Evolutionary conservation across 2,797 vertebrate species (phyloP).

Genomic region (Eremophila alpestris): DNA sequence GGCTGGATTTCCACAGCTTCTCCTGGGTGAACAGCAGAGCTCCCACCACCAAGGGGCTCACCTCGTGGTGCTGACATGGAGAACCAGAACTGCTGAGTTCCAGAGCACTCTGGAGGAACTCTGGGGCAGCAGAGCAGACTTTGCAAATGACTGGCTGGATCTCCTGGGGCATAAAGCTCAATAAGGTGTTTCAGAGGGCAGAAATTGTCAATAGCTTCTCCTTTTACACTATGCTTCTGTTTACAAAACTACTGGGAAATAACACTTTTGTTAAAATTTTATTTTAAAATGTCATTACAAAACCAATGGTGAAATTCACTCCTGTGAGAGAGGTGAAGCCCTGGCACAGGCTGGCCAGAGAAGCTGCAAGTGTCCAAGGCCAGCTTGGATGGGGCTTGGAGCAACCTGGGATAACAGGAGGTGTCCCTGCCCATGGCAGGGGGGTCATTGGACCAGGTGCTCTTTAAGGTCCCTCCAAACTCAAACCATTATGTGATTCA

Average conservation of each 20-base stretch:
- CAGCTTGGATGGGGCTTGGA: not conserved
- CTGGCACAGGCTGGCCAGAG: not conserved
- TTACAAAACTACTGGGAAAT: not conserved
- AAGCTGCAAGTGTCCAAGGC: not conserved
- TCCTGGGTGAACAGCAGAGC: not conserved
- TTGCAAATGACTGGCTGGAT: rapidly evolving
- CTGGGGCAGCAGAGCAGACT: not conserved
- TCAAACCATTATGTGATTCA: not conserved
- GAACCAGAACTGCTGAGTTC: not conserved
- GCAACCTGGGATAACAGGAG: not conserved
- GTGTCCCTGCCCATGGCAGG: not conserved
- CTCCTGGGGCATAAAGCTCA: not conserved
- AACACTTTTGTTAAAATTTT: not conserved
- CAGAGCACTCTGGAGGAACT: not conserved
- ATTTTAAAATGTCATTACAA: not conserved
- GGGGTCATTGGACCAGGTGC: not conserved
- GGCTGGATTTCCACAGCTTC: not conserved
- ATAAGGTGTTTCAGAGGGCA: not conserved
- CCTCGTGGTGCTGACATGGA: too few relatives aligned
- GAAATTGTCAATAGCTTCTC: not conserved
- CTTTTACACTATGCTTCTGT: not conserved
- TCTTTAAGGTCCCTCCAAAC: not conserved
- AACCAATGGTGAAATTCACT: not conserved
- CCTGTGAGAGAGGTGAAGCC: not conserved
- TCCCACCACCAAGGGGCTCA: rapidly evolving